These are phyloP conservation scores for Platynereis dumerilii DNA, from an alignment of 2,888 invertebrate genomes.

Conservation along the genomic window DNA sequence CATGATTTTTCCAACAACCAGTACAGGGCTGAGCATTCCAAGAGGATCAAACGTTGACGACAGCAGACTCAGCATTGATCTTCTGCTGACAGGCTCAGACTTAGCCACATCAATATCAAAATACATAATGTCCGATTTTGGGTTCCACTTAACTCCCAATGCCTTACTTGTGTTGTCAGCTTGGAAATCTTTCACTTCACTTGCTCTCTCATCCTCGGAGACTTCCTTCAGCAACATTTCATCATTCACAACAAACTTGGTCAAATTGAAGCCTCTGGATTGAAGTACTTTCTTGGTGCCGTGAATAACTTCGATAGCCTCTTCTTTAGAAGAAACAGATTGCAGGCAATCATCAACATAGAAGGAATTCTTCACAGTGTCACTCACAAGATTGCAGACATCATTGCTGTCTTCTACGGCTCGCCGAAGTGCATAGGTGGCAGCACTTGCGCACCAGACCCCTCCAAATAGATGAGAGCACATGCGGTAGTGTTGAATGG, in stretches of 20 bases:
- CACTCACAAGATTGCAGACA: too few species aligned
- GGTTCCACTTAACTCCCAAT: too few species aligned
- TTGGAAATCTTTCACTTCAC: constrained; percentile 4
- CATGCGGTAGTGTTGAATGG: constrained; percentile 20
- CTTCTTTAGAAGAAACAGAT: constrained; percentile 10
- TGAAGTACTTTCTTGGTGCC: constrained; percentile 16
- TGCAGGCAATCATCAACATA: constrained; percentile 36
- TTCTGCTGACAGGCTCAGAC: constrained; percentile 28
- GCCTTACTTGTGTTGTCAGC: too few species aligned
- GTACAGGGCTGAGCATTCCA: constrained; percentile 38
- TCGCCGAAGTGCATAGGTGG: constrained; percentile 21
- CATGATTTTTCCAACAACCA: constrained; percentile 36
- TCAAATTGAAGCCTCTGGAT: constrained; percentile 30
- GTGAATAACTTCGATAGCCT: constrained; percentile 20
- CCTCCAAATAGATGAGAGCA: constrained; percentile 23
- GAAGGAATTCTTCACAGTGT: constrained; percentile 26
- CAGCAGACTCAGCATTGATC: constrained; percentile 33
- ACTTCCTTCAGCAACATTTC: too few species aligned
- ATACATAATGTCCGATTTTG: too few species aligned
- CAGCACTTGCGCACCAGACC: constrained; percentile 16
- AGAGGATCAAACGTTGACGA: constrained; percentile 35
- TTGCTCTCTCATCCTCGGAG: constrained; percentile 29
- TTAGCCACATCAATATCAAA: constrained; percentile 20
- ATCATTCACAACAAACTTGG: constrained; percentile 36
- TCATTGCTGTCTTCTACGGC: not conserved